These are phyloP conservation scores for Paradoxurus hermaphroditus DNA, from an alignment of 2,113 vertebrate species.

Conservation along the genomic window DNA sequence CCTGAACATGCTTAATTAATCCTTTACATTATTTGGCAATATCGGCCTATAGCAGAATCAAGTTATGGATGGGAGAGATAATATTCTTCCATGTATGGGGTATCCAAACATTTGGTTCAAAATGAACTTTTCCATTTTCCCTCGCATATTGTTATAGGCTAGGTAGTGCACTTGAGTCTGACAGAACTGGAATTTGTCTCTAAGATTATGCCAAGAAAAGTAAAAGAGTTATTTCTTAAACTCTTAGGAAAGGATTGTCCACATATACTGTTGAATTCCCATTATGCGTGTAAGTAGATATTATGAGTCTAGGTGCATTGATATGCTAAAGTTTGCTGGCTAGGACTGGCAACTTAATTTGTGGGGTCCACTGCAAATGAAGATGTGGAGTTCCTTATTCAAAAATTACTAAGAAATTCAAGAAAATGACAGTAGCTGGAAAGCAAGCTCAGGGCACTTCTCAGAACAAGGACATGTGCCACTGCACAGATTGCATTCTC, in stretches of 20 bases:
- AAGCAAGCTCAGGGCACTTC: not conserved
- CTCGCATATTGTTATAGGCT: not conserved
- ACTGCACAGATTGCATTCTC: fast-evolving
- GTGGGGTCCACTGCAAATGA: not conserved
- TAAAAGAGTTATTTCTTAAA: not conserved
- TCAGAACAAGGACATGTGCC: not conserved
- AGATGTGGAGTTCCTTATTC: not conserved
- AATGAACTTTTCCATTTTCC: not conserved
- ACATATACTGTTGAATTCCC: not conserved
- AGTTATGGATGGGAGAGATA: not conserved
- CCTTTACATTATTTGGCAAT: not conserved
- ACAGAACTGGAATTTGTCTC: not conserved
- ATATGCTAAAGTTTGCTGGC: not conserved
- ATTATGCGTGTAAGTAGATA: not conserved
- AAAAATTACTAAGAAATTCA: not conserved
- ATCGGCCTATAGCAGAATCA: not conserved
- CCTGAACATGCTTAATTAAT: not conserved
- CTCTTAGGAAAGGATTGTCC: not conserved
- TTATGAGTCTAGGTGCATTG: not conserved
- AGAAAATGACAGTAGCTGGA: not conserved
- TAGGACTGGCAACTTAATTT: not conserved
- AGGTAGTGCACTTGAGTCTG: not conserved
- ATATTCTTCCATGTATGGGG: not conserved
- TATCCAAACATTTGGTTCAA: too few species aligned
- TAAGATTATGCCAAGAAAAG: not conserved